A percentile compares a stretch with the other conserved stretches of the same genome.
Conservation (phyloP, 2,888 invertebrate species). For the Conops quadrifasciatus region DNA sequence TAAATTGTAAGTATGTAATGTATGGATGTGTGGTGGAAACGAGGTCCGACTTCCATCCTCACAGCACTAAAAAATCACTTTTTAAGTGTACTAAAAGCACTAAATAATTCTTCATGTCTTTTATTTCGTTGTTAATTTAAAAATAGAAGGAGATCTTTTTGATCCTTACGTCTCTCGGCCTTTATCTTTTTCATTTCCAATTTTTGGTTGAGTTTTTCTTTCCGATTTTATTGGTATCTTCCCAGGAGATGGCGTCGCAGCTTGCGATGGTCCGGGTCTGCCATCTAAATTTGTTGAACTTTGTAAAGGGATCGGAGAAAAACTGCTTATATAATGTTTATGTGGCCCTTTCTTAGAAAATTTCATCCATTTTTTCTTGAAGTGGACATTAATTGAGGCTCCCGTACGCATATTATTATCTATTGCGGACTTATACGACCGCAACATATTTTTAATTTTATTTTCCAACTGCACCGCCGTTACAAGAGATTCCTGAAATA, state of each 20-base stretch:
- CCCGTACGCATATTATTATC: not conserved
- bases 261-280: too few relatives aligned
- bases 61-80: too few relatives aligned
- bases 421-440: not conserved
- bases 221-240: not conserved
- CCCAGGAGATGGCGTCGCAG: too few relatives aligned
- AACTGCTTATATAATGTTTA: not conserved
- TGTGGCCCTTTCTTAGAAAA: not conserved
- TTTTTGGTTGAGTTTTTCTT: not conserved
- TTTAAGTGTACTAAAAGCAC: not conserved
- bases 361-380: not conserved
- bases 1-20: too few relatives aligned
- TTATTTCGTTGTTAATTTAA: not conserved
- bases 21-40: too few relatives aligned
- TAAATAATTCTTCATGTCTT: not conserved
- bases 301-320: not conserved
- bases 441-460: conserved; percentile 4
- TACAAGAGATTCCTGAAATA: conserved; percentile 9
- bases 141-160: not conserved
- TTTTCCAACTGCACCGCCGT: not conserved
- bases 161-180: not conserved
- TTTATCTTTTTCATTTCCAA: not conserved
- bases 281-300: not conserved
- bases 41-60: too few relatives aligned
- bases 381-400: not conserved